Conservation (phyloP, 2,797 vertebrate genomes). For the Enteromius treurensis region DNA sequence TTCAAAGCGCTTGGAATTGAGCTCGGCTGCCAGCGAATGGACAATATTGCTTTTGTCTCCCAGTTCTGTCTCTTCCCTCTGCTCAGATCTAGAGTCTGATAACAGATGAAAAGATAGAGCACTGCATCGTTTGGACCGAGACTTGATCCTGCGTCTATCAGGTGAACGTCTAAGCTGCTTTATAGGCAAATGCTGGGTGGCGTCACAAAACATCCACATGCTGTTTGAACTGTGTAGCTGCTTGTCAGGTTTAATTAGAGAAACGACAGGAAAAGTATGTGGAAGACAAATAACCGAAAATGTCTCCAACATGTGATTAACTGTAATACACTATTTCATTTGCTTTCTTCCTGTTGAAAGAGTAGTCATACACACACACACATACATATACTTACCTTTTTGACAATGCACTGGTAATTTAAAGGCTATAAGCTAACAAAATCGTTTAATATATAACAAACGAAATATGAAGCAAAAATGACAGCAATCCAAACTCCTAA, state of each 20-base stretch:
- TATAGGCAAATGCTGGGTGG: slow-evolving; percentile 32
- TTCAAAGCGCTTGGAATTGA: slow-evolving; percentile 71
- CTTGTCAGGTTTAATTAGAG: slow-evolving; percentile 39
- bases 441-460: background rate
- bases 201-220: slow-evolving; percentile 48
- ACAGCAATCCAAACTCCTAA: background rate
- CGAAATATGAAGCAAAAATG: background rate
- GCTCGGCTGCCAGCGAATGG: slow-evolving; percentile 65
- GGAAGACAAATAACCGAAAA: slow-evolving; percentile 9
- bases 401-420: background rate
- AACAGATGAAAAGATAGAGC: slow-evolving; percentile 51
- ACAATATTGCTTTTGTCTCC: slow-evolving; percentile 87
- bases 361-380: background rate
- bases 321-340: background rate
- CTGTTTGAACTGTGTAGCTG: slow-evolving; percentile 39
- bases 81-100: slow-evolving; percentile 50
- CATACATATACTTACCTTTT: background rate
- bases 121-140: slow-evolving; percentile 10
- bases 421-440: background rate
- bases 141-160: slow-evolving; percentile 26
- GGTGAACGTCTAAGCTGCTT: slow-evolving; percentile 44
- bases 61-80: slow-evolving; percentile 38
- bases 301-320: slow-evolving; percentile 18
- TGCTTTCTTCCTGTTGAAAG: background rate
- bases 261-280: slow-evolving; percentile 3